Conservation (phyloP, 2,113 vertebrate genomes). For the Rhipidura dahli region DNA sequence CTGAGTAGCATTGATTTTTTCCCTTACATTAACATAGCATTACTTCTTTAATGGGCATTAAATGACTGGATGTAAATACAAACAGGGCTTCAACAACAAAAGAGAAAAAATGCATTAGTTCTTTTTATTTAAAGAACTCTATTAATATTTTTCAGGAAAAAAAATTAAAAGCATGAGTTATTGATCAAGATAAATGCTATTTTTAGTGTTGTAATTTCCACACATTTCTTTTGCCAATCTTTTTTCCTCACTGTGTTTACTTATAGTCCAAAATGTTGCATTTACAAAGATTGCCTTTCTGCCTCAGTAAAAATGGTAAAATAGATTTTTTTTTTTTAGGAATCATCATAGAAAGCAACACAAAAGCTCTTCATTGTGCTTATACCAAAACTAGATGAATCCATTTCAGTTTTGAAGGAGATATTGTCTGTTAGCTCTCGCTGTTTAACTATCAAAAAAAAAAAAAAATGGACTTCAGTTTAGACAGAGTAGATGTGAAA, state of each 20-base stretch:
- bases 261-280: constrained; percentile 41
- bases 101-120: constrained; percentile 45
- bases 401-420: background rate
- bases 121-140: constrained; percentile 70
- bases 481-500: background rate
- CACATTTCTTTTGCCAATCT: constrained; percentile 49
- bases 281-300: constrained; percentile 59
- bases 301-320: constrained; percentile 19
- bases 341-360: constrained; percentile 21
- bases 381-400: constrained; percentile 17
- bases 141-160: constrained; percentile 73
- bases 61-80: constrained; percentile 87
- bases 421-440: background rate
- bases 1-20: constrained; percentile 88
- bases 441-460: background rate
- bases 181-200: constrained; percentile 71
- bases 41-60: constrained; percentile 88
- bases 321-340: constrained; percentile 11
- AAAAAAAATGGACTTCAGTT: background rate
- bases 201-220: constrained; percentile 64
- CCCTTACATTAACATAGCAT: constrained; percentile 89
- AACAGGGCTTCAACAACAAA: constrained; percentile 75
- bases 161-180: constrained; percentile 73
- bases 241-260: constrained; percentile 48
- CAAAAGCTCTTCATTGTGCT: background rate